A percentile compares a stretch with the other conserved stretches of the same genome.
Conservation (phyloP, 2,797 vertebrate genomes). For the Emys orbicularis region DNA sequence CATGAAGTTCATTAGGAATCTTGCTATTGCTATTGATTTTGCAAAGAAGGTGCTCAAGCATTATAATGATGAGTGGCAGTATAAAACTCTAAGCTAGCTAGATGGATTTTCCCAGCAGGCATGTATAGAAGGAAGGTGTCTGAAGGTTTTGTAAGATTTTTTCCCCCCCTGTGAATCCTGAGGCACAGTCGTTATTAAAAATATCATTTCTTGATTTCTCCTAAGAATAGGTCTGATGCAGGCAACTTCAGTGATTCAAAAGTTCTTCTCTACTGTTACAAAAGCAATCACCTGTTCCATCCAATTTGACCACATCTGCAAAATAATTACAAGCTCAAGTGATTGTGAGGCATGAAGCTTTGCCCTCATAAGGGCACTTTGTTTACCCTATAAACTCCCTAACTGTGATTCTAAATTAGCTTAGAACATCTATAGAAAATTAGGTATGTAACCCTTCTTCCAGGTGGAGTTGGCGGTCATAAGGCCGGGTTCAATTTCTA, state of each 20-base stretch:
- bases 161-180: background rate
- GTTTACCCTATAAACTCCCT: background rate
- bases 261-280: background rate
- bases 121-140: background rate
- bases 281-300: background rate
- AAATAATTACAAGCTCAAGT: background rate
- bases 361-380: background rate
- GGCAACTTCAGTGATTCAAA: background rate
- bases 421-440: background rate
- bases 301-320: background rate
- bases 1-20: background rate
- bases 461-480: too few relatives aligned
- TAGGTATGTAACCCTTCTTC: too few relatives aligned
- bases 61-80: background rate
- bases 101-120: rapidly evolving
- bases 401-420: background rate
- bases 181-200: background rate
- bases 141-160: background rate
- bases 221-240: background rate
- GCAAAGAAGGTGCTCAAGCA: background rate
- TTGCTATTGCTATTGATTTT: constrained; percentile 5
- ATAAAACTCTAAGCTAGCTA: background rate
- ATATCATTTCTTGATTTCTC: background rate
- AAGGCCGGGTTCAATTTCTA: too few relatives aligned
- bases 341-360: background rate